Evolutionary conservation across 2,797 vertebrate species (phyloP).

Genomic region (Myotis pilosus): DNA sequence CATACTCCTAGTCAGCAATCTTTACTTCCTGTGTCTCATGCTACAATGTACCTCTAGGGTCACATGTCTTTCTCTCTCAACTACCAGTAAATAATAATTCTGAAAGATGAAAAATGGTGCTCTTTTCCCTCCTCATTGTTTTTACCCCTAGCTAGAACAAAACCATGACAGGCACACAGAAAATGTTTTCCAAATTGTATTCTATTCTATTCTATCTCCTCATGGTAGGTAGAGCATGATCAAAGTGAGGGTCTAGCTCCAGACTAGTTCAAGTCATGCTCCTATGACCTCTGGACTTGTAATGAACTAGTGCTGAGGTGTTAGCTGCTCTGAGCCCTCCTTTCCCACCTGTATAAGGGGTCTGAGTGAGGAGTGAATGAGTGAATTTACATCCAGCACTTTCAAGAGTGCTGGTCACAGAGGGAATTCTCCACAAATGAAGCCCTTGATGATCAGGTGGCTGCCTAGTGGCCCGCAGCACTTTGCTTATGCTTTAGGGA

Average conservation of each 20-base stretch:
- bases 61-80: background rate
- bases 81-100: background rate
- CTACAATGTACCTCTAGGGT: background rate
- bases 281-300: background rate
- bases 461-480: background rate
- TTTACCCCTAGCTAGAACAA: background rate
- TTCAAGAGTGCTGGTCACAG: background rate
- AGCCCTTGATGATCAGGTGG: background rate
- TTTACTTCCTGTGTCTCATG: background rate
- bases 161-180: background rate
- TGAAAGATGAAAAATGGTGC: background rate
- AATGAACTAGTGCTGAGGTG: background rate
- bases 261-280: background rate
- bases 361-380: background rate
- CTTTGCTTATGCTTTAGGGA: background rate
- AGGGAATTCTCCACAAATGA: too few species aligned
- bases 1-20: background rate
- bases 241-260: background rate
- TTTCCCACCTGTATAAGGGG: background rate
- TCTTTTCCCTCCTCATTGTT: background rate
- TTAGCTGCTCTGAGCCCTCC: background rate
- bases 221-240: background rate
- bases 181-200: background rate
- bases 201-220: background rate
- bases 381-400: background rate